These are phyloP conservation scores for Lasioglossum villosulum DNA, from an alignment of 2,888 invertebrate species.

Conservation along the genomic window DNA sequence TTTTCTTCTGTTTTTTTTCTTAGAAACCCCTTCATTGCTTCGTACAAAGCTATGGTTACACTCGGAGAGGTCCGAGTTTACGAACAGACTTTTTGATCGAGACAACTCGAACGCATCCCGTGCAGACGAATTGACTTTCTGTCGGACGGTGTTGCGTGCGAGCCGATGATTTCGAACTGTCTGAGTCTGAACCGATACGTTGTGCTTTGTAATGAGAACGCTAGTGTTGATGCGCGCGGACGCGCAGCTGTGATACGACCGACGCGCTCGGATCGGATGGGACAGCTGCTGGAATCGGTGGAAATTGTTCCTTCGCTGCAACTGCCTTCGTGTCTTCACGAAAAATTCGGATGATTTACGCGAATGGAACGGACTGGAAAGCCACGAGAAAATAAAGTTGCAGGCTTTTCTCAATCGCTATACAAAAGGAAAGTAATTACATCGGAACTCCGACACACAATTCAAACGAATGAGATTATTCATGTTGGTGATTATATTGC, in stretches of 20 bases:
- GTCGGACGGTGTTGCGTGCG: neutral
- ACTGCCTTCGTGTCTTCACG: neutral
- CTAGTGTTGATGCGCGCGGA: neutral
- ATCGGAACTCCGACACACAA: neutral
- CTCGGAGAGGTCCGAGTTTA: slow-evolving; percentile 16
- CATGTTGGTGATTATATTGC: neutral
- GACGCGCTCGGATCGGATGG: neutral
- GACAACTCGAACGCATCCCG: slow-evolving; percentile 1
- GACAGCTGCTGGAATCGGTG: neutral
- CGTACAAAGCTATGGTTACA: slow-evolving; percentile 58
- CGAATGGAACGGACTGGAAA: neutral
- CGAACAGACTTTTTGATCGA: slow-evolving; percentile 8
- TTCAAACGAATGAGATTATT: neutral
- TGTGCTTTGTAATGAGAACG: neutral
- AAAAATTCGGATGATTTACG: neutral
- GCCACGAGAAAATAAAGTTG: too few relatives aligned
- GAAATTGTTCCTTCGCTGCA: neutral
- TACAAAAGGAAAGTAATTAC: neutral
- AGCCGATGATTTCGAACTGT: slow-evolving; percentile 1
- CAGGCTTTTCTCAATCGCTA: too few relatives aligned
- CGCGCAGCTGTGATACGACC: neutral
- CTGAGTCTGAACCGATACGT: neutral
- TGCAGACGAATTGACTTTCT: neutral
- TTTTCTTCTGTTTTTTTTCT: slow-evolving; percentile 14
- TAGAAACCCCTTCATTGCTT: slow-evolving; percentile 50